These are phyloP conservation scores for Artemia sinica DNA, from an alignment of 2,888 invertebrate species.

Conservation along the genomic window DNA sequence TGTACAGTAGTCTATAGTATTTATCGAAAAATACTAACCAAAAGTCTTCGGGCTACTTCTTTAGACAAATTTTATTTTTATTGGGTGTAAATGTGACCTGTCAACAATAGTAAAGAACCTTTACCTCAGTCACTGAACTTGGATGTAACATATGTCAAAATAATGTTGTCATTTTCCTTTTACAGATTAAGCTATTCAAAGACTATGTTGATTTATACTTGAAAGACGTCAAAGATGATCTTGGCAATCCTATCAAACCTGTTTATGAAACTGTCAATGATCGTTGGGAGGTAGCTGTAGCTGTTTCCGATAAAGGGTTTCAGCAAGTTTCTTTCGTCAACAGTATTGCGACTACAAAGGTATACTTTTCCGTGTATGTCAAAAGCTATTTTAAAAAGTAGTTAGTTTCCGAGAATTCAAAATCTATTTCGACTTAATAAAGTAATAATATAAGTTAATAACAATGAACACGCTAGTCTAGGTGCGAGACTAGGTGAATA, in stretches of 20 bases:
- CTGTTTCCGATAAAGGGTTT: constrained; percentile 66
- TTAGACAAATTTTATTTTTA: neutral
- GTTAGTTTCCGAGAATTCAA: neutral
- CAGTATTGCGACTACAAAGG: constrained; percentile 92
- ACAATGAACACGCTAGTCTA: too few relatives aligned
- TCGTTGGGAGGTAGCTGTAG: constrained; percentile 89
- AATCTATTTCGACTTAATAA: too few relatives aligned
- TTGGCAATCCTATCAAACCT: constrained; percentile 64
- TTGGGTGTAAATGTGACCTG: too few relatives aligned
- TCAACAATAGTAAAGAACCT: too few relatives aligned
- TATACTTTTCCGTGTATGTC: constrained; percentile 27
- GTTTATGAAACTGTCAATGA: constrained; percentile 64
- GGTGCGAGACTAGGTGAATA: too few relatives aligned
- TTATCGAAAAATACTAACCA: neutral
- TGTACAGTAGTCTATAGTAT: neutral
- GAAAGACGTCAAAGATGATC: constrained; percentile 56
- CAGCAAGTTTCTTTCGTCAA: constrained; percentile 98
- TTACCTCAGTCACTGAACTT: too few relatives aligned
- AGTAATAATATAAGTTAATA: too few relatives aligned
- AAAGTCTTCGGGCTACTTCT: neutral
- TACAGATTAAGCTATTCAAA: constrained; percentile 64
- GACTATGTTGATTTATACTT: constrained; percentile 86
- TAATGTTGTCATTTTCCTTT: constrained; percentile 21
- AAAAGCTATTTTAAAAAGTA: neutral
- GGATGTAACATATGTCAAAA: constrained; percentile 14